Evolutionary conservation across 2,888 invertebrate genomes (phyloP), one percentile per base, ranked within the genome.

Genomic region (Cryptocheilus praepositus): DNA sequence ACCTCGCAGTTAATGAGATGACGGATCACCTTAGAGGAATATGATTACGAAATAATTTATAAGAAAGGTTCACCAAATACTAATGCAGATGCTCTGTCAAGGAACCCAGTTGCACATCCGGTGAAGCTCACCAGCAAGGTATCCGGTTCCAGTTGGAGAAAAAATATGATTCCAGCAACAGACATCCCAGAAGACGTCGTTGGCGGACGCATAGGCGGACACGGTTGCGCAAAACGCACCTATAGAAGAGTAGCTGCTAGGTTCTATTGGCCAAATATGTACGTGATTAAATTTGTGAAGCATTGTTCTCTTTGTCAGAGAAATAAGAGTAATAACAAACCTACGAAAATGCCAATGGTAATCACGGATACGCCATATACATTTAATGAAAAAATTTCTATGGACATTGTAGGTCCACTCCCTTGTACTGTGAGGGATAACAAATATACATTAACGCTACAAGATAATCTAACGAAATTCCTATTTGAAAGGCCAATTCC

Each of bases 11-110:
- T 87, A 55, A 67, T 81, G 4, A 56, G 83, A 57, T 87, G 85
- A 83, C 64, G 81, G 61, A 56, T 85, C 8, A 69, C 67, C 64
- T 52, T 86, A 18, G 74, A 82, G 55, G 85, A 86, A 64, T 86
- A 81, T 59, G 79, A 85, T 36, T 88, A 82, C 36, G 72, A 81
- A 67, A 81, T 87, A 1, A 49, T 67, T 15, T 86, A 85, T 54
- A 83, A 81, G 70, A 71, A 76, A 19, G 84, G 86, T 2, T 76
- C 69, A 56, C 25, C 64, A 11, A 85, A 86, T 63, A 62, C 72
- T 7, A 81, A 36, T 7, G 36, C 36, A 11, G 36, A 36, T 7
- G 36, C 13, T 7, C 2, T 36, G 13, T 36, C 36, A 81, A 64
- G 86, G 36, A 16, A 56, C 2, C 43, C 36, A 8, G 11, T 36